These are phyloP conservation scores for Stichodactyla mertensii DNA, from an alignment of 64 coral and sea anemone genomes.

Conservation along the genomic window DNA sequence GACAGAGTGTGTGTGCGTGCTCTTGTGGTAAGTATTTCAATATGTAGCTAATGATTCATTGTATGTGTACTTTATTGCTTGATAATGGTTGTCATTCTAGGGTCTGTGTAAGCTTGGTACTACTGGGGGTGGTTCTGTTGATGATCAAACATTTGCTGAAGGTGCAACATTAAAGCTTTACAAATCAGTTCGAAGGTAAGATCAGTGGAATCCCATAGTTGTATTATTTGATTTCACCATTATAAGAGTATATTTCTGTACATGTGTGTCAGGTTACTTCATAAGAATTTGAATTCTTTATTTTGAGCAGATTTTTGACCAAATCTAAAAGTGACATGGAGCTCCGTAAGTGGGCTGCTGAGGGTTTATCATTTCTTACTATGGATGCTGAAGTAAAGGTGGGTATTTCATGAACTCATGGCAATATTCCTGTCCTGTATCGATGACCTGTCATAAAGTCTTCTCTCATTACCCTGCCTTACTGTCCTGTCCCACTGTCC, in stretches of 20 bases:
- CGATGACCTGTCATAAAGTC: neutral
- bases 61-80: neutral
- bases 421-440: neutral
- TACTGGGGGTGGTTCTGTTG: slow-evolving; percentile 54
- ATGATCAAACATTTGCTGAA: slow-evolving; percentile 59
- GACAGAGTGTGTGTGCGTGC: slow-evolving; percentile 61
- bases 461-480: too few species aligned
- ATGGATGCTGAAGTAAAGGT: slow-evolving; percentile 99
- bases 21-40: slow-evolving; percentile 51
- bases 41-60: neutral
- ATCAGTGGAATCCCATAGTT: neutral
- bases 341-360: slow-evolving; percentile 87
- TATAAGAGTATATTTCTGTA: neutral
- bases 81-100: neutral
- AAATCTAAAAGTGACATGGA: slow-evolving; percentile 90
- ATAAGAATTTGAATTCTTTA: neutral
- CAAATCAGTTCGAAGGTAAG: slow-evolving; percentile 60
- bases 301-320: slow-evolving; percentile 53
- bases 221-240: neutral
- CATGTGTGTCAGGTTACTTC: too few species aligned
- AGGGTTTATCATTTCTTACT: slow-evolving; percentile 78
- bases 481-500: neutral
- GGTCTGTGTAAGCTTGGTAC: slow-evolving; percentile 70
- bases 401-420: neutral
- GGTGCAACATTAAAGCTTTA: slow-evolving; percentile 73